phyloP scores from a whole-genome alignment of 2,113 vertebrate genomes.

The Todiramphus chloris region DNA sequence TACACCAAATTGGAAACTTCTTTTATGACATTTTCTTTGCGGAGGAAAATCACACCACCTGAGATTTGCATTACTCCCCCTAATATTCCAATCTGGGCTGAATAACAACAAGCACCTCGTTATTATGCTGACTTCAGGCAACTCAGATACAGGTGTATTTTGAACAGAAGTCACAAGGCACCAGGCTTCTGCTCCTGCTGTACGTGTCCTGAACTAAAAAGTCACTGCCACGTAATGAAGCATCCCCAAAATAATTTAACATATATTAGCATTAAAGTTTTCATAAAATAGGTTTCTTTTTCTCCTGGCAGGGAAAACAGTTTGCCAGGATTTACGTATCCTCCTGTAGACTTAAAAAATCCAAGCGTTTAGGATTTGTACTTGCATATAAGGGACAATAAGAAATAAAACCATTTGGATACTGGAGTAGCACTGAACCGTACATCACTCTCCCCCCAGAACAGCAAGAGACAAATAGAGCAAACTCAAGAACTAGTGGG shows the following conservation, averaged over 20 bases:
- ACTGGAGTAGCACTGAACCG: not conserved
- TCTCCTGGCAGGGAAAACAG: not conserved
- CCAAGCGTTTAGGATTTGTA: not conserved
- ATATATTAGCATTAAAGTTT: constrained; percentile 43
- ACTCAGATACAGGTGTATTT: not conserved
- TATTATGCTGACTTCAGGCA: constrained; percentile 8
- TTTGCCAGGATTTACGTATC: not conserved
- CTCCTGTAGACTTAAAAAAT: not conserved
- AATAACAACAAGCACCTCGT: constrained; percentile 2
- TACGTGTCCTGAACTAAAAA: not conserved
- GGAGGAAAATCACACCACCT: not conserved
- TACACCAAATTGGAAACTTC: constrained; percentile 51
- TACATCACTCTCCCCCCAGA: too few relatives aligned
- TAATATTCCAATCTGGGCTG: not conserved
- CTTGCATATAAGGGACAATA: not conserved
- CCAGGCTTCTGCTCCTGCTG: not conserved
- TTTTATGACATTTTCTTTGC: constrained; percentile 14
- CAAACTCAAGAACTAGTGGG: not conserved
- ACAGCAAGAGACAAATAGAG: not conserved
- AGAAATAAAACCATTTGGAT: not conserved
- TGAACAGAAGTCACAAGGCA: not conserved
- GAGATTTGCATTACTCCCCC: not conserved
- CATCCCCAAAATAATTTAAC: not conserved
- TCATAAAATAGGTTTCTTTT: not conserved
- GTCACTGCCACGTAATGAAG: not conserved